phyloP scores from a whole-genome alignment of 2,797 vertebrate genomes.

The Labeo calbasu region DNA sequence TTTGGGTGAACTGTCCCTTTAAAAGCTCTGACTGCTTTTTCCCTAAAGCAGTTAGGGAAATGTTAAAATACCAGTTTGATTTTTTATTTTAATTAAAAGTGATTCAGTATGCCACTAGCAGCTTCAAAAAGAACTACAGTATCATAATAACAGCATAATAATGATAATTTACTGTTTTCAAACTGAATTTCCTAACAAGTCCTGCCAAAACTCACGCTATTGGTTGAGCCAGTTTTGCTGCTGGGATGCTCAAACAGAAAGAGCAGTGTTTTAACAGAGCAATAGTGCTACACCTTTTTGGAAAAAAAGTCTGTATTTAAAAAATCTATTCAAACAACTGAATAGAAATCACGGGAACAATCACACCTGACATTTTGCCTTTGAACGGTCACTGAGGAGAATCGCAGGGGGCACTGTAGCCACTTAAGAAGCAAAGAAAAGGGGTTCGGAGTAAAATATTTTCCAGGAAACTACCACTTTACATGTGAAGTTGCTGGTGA shows the following conservation, averaged over 20 bases:
- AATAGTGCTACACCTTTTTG: not conserved
- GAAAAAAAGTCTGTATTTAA: not conserved
- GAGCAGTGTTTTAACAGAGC: not conserved
- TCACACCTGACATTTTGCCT: not conserved
- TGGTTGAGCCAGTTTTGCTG: not conserved
- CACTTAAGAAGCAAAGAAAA: not conserved
- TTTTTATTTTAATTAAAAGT: not conserved
- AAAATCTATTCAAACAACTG: not conserved
- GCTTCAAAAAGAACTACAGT: not conserved
- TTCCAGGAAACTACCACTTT: conserved; percentile 5
- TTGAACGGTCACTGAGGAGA: not conserved
- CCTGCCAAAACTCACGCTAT: not conserved
- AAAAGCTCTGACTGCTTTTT: not conserved
- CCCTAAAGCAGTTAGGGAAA: not conserved
- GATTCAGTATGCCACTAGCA: not conserved
- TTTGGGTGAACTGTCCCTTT: not conserved
- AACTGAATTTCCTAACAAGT: not conserved
- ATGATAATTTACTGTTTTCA: not conserved
- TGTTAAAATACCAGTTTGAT: not conserved
- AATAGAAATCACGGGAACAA: not conserved
- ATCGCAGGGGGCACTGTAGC: not conserved
- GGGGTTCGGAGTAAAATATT: not conserved
- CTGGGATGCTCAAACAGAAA: not conserved
- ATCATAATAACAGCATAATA: not conserved
- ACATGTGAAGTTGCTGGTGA: not conserved